Evolutionary conservation across 2,797 vertebrate species (phyloP), one percentile per base, ranked within the genome.

Genomic region (Garrulus glandarius): DNA sequence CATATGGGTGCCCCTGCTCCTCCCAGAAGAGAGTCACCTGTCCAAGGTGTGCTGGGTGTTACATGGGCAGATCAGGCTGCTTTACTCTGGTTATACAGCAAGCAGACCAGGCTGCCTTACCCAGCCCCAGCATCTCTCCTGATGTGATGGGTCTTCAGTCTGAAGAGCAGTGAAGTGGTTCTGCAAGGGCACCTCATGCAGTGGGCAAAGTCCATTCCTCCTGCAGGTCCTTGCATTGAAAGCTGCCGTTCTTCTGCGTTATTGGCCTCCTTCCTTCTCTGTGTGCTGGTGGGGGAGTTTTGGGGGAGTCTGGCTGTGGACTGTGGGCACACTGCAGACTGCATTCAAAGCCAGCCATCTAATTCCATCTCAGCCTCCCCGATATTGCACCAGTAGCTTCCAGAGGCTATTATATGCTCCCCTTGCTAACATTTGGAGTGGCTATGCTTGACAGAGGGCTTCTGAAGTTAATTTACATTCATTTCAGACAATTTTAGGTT

Each of bases 191-290:
- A 0, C 6, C 19, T 50, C 13, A 24, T 21, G 36, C 41, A 29
- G 9, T 24, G 63, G 20, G 5, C 5, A 0, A 63, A 70, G 29
- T 50, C 14, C 11, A 13, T 43, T 68, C 13, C 18, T 67, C 13
- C 26, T 68, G 30, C 32, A 29, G 23, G 41, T 37, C 10, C 13
- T 50, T 34, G 29, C 14, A 5, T 16, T 77, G 29, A 50, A 34
- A 10, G 8, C 24, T 30, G 30, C 39, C 1, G 1, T 26, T 46
- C 30, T 26, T 39, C 30, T 44, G 17, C 2, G 0, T 63, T 39
- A 12, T 2, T 83, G n/a, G 6, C 21, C 26, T 44, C 3, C 5
- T 80, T 19, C 17, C 15, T 52, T 39, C 60, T 15, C 8, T 30
- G 16, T 30, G 24, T 30, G 23, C 44, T 65, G 37, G 4, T 37